Percentiles rank a stretch among this genome's conserved stretches.
Conservation (phyloP, 2,888 invertebrate species). For the Tenthredo notha region DNA sequence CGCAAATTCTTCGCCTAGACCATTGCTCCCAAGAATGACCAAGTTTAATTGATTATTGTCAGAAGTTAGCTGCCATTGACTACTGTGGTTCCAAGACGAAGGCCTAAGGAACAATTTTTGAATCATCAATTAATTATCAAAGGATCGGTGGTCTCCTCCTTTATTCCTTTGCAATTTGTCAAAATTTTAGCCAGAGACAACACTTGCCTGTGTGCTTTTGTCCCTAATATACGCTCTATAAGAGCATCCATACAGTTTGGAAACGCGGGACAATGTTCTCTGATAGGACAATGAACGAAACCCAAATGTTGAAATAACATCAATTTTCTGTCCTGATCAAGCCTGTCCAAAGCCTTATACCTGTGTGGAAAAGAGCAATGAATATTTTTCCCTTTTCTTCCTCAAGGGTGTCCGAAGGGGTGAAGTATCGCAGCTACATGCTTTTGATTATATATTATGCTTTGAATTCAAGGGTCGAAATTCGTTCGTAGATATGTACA, state of each 20-base stretch:
- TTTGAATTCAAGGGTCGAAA: too few relatives aligned
- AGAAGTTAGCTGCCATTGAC: constrained; percentile 83
- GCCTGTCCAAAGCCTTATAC: constrained; percentile 95
- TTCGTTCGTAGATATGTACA: too few relatives aligned
- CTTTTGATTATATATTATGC: too few relatives aligned
- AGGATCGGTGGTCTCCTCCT: too few relatives aligned
- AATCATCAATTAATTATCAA: neutral
- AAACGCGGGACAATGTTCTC: constrained; percentile 96
- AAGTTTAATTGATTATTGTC: constrained; percentile 90
- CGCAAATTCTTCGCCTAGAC: constrained; percentile 92
- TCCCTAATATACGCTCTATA: constrained; percentile 86
- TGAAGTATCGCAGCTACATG: too few relatives aligned
- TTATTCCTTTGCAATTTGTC: neutral
- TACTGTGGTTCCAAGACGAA: constrained; percentile 83
- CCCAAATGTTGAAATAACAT: constrained; percentile 97
- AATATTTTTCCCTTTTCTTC: neutral
- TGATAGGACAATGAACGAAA: constrained; percentile 96
- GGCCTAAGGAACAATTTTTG: constrained; percentile 75
- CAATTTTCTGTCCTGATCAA: constrained; percentile 96
- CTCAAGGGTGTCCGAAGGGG: too few relatives aligned
- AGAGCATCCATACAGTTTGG: constrained; percentile 90
- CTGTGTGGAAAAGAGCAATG: constrained; percentile 78
- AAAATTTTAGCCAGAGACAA: constrained; percentile 50
- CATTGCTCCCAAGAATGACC: constrained; percentile 92
- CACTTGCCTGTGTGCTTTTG: constrained; percentile 83